Evolutionary conservation across 2,797 vertebrate species (phyloP).

Genomic region (Tiaroga cobitis): DNA sequence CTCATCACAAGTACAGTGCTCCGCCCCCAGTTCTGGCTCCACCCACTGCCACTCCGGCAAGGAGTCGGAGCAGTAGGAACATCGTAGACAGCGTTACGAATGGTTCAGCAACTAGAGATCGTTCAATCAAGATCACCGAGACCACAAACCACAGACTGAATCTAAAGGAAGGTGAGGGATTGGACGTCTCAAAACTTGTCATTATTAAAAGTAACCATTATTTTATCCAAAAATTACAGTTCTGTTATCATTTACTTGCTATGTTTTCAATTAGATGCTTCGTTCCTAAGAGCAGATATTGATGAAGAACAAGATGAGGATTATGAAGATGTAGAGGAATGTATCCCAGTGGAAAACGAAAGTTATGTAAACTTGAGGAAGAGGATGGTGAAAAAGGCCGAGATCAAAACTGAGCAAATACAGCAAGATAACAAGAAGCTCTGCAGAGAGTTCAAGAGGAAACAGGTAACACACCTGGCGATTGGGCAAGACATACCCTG

Average conservation of each 20-base stretch:
- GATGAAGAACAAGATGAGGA: slow-evolving; percentile 73
- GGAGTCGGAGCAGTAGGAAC: slow-evolving; percentile 70
- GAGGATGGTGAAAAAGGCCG: slow-evolving; percentile 82
- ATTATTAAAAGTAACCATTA: neutral
- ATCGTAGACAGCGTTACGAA: slow-evolving; percentile 36
- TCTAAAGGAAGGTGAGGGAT: slow-evolving; percentile 63
- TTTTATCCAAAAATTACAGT: neutral
- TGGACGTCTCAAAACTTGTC: neutral
- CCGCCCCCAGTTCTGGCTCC: slow-evolving; percentile 73
- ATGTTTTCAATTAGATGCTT: slow-evolving; percentile 8
- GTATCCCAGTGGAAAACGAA: slow-evolving; percentile 83
- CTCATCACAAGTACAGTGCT: slow-evolving; percentile 88
- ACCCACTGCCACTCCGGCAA: slow-evolving; percentile 50
- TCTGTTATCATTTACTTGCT: neutral
- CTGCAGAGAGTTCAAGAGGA: slow-evolving; percentile 84
- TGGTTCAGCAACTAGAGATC: slow-evolving; percentile 55
- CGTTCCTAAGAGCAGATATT: slow-evolving; percentile 71
- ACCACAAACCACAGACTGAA: slow-evolving; percentile 51
- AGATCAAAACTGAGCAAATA: slow-evolving; percentile 75
- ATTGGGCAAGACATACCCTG: too few species aligned
- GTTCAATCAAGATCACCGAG: slow-evolving; percentile 12
- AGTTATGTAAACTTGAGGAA: slow-evolving; percentile 92
- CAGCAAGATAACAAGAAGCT: slow-evolving; percentile 87
- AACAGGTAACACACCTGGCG: slow-evolving; percentile 73
- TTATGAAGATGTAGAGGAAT: slow-evolving; percentile 69